Conservation (phyloP, 2,113 vertebrate species). For the Onychostruthus taczanowskii region DNA sequence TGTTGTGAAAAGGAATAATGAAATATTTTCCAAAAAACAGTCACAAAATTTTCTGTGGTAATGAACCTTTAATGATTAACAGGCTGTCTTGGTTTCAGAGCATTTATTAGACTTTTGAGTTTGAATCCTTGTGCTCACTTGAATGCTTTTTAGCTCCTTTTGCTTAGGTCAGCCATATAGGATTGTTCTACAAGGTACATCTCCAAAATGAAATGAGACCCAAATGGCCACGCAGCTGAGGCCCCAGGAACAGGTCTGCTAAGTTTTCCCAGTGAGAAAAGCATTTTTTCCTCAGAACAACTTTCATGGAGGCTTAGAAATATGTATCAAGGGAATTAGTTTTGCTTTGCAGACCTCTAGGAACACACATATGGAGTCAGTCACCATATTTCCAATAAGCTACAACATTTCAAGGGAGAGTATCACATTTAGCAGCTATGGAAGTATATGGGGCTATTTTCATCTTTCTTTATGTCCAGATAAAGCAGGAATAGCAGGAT, state of each 20-base stretch:
- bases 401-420: accelerated
- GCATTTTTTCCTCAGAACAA: background rate
- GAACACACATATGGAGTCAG: background rate
- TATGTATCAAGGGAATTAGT: background rate
- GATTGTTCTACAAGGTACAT: background rate
- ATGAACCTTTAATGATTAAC: background rate
- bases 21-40: background rate
- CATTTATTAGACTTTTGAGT: background rate
- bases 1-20: background rate
- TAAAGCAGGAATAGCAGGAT: background rate
- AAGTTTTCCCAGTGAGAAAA: background rate
- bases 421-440: background rate
- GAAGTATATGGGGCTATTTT: background rate
- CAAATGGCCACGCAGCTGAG: background rate
- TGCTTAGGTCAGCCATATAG: background rate
- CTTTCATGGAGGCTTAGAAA: background rate
- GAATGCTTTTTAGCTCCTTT: background rate
- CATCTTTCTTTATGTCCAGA: background rate
- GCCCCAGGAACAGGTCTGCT: background rate
- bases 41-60: background rate
- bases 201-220: background rate
- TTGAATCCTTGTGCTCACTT: background rate
- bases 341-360: background rate
- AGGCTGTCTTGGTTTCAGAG: background rate
- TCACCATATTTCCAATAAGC: background rate